Evolutionary conservation across 2,797 vertebrate genomes (phyloP).

Genomic region (Fringilla coelebs): DNA sequence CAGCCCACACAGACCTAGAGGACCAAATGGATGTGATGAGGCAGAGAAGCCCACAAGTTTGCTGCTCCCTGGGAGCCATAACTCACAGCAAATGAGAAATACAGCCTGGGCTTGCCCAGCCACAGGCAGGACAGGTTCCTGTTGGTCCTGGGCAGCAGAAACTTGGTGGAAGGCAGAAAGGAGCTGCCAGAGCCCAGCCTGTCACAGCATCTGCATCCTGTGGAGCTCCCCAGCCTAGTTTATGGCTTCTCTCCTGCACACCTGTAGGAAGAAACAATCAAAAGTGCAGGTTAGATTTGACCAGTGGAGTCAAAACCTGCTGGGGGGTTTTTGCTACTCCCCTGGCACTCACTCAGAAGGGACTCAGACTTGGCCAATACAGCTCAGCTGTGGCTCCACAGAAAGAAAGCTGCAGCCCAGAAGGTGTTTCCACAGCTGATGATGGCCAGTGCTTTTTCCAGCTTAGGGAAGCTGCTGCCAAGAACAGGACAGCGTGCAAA

Average conservation of each 20-base stretch:
- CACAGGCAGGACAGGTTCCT: not conserved
- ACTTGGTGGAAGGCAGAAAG: not conserved
- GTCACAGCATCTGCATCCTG: not conserved
- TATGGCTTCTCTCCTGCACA: not conserved
- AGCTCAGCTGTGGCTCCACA: not conserved
- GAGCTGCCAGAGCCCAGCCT: not conserved
- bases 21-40: not conserved
- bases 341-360: not conserved
- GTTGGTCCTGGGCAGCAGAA: not conserved
- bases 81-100: not conserved
- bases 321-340: not conserved
- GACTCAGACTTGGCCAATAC: not conserved
- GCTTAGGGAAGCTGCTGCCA: constrained; percentile 11
- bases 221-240: not conserved
- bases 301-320: not conserved
- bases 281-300: not conserved
- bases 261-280: not conserved
- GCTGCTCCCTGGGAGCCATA: not conserved
- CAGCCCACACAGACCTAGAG: not conserved
- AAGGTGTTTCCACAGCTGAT: not conserved
- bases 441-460: not conserved
- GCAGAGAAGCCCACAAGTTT: not conserved
- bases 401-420: not conserved
- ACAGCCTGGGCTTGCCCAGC: not conserved
- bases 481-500: not conserved